Evolutionary conservation across 2,113 vertebrate species (phyloP), one percentile per base, ranked within the genome.

Genomic region (Reinhardtius hippoglossoides): DNA sequence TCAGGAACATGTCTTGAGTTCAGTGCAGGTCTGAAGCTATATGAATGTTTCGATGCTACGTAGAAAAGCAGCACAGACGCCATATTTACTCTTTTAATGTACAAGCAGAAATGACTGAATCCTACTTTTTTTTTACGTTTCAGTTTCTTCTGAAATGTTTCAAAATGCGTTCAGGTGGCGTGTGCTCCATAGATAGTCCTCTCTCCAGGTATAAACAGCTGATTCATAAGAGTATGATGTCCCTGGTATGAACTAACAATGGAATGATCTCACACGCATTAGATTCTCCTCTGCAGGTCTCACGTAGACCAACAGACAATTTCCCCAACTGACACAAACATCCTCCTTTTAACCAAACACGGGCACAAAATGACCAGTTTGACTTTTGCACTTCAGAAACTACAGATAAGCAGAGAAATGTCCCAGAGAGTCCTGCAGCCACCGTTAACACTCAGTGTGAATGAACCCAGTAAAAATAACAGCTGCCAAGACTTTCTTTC

Each of bases 141-240:
- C 91, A 93, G 92, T 85, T 93, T 86, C 87, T 89, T 92, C 89
- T 84, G 69, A 82, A 82, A 76, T 73, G 68, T 84, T 84, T 78
- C 60, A 91, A 79, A 91, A 81, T 92, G 85, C 92, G 86, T 89
- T 90, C 90, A 90, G 90, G 89, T 78, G 87, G 70, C 46, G 87
- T 87, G 85, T 85, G 87, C 90, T 89, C 78, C 87, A 54, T 91
- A 89, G 83, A 87, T 89, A 91, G 83, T 37, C 35, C 35, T 37
- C 35, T 9, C 78, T 86, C 87, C 88, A 92, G 91, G 92, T 94
- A 93, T 74, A 84, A 55, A 72, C 69, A 71, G 73, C 50, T 50
- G 6, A n/a, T 6, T 37, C 9, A 9, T 37, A 37, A 9, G 9
- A 37, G 35, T 37, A 16, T 27, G 21, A 52, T 23, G 58, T 74